Conservation (phyloP, 2,797 vertebrate genomes). For the Propithecus deckenii region DNA sequence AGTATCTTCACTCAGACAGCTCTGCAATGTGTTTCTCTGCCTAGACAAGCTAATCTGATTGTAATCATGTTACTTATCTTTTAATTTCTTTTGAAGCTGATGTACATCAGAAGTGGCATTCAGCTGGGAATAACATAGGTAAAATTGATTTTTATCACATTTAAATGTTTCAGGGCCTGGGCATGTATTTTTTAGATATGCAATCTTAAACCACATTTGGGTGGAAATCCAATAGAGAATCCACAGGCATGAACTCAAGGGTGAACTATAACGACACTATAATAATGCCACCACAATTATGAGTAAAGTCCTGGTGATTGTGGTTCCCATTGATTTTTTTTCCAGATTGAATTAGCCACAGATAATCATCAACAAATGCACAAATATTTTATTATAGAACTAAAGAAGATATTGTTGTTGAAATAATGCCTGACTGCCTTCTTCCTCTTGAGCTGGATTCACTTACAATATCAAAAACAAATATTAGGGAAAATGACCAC, state of each 20-base stretch:
- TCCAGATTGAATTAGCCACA: background rate
- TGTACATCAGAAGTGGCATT: constrained; percentile 79
- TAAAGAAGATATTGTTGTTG: background rate
- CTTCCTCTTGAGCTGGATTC: background rate
- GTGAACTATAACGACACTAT: background rate
- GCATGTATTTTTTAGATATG: constrained; percentile 35
- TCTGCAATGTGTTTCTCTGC: constrained; percentile 80
- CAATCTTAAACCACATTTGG: constrained; percentile 48
- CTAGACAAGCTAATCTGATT: constrained; percentile 82
- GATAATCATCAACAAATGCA: constrained; percentile 34
- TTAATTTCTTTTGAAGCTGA: constrained; percentile 83
- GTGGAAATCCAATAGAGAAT: constrained; percentile 20
- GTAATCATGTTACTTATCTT: constrained; percentile 84
- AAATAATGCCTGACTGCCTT: background rate
- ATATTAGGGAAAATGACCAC: background rate
- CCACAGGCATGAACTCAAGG: background rate
- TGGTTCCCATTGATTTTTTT: background rate
- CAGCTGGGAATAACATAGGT: constrained; percentile 77
- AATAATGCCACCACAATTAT: constrained; percentile 36
- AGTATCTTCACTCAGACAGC: constrained; percentile 75
- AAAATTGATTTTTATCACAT: constrained; percentile 81
- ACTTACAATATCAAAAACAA: background rate
- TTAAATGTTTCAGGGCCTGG: constrained; percentile 74
- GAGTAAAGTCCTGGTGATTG: constrained; percentile 11
- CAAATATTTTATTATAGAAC: background rate